Evolutionary conservation across 1,140 invertebrate species (phyloP).

Genomic region (Bombus polaris): DNA sequence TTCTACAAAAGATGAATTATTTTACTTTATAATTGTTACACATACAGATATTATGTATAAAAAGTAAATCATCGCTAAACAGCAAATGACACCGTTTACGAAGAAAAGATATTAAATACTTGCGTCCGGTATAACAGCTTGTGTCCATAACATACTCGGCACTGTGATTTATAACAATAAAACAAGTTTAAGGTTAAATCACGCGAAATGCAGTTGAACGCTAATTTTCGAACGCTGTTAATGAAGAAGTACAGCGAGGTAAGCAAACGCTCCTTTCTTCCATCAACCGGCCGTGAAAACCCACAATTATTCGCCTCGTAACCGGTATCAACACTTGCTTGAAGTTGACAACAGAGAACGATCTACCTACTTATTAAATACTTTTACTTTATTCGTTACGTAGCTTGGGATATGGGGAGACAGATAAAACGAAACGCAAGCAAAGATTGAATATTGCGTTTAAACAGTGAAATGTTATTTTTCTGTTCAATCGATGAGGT

Average conservation of each 20-base stretch:
- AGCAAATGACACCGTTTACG: not conserved
- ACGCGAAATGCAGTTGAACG: not conserved
- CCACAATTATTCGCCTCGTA: slow-evolving; percentile 42
- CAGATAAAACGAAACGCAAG: slow-evolving; percentile 27
- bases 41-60: not conserved
- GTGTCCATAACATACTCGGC: not conserved
- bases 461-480: slow-evolving; percentile 8
- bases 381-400: slow-evolving; percentile 37
- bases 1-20: not conserved
- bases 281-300: slow-evolving; percentile 34
- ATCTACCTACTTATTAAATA: slow-evolving; percentile 46
- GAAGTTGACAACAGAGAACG: slow-evolving; percentile 44
- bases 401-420: slow-evolving; percentile 1
- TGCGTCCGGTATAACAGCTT: not conserved
- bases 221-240: slow-evolving; percentile 8
- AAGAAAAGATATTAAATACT: not conserved
- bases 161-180: not conserved
- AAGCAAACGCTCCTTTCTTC: slow-evolving; percentile 42
- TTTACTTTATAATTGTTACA: not conserved
- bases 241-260: slow-evolving; percentile 40
- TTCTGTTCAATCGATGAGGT: not conserved
- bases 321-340: slow-evolving; percentile 44
- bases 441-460: slow-evolving; percentile 33
- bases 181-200: slow-evolving; percentile 4
- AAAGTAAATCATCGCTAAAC: too few relatives aligned